Base-by-base conservation (phyloP, 2,888 invertebrate genomes). In the Diadromus collaris region DNA sequence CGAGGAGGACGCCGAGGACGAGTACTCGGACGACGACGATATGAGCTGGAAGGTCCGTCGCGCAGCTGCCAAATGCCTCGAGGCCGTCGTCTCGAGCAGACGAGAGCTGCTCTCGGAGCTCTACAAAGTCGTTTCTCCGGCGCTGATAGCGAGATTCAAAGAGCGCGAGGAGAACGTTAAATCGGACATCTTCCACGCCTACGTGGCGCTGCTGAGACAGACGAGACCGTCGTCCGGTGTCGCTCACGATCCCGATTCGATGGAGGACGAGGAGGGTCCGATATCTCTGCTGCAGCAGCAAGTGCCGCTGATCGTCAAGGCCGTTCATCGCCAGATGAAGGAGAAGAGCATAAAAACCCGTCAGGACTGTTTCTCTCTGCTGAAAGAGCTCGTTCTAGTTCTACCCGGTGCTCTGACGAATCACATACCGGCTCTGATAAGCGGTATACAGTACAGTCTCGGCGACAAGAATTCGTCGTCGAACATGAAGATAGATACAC, bases 121-220 rank as follows among this genome's bases (percentile, higher is more conserved):
- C 91, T 98, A 98, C 89, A 94, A 93, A 86, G 94, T 94, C 44
- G 95, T 99, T 6, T 98, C 98, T 0, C 98, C 99, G 0, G 96
- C 97, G 41, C 92, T 99, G 68, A 98, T 99, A 84, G 93, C 94
- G 1, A 93, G 99, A 89, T 99, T 98, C 88, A 98, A 98, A 94
- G 99, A 99, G 91, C 94, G 99, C 44, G 99, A 99, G 91, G 99
- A 99, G 92, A 99, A 99, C 91, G 99, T 99, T 0, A 99, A 99
- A 89, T 97, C 98, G 32, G 99, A 99, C 89, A 98, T 99, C 81
- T 96, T 99, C 89, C 97, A 98, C 88, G 98, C 99, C 0, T 99
- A 98, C 90, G 96, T 98, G 74, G 97, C 99, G 0, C 91, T 99
- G 48, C 91, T 99, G 82, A 94, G 96, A 80, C 98, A 98, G 89